These are phyloP conservation scores for Drosophila bocki DNA, from an alignment of 1,140 invertebrate genomes.

Conservation along the genomic window DNA sequence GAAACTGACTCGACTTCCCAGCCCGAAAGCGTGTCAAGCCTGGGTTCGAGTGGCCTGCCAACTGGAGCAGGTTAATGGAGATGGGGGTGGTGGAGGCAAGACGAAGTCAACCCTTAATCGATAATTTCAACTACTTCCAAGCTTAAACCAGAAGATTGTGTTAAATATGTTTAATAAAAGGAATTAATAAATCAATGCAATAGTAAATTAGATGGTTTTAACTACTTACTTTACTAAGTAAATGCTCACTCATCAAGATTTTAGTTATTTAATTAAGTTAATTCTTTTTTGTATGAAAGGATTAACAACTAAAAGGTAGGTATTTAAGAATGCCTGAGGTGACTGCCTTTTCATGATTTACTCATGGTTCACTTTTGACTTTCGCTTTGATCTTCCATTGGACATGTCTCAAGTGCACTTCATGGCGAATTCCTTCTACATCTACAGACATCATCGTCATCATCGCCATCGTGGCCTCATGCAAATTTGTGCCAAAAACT, in stretches of 20 bases:
- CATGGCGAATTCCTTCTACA: constrained; percentile 43
- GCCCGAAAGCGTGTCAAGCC: constrained; percentile 42
- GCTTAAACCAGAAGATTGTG: constrained; percentile 19
- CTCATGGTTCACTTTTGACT: constrained; percentile 47
- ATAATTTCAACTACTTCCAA: constrained; percentile 27
- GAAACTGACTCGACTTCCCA: constrained; percentile 26
- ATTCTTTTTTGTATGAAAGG: not conserved
- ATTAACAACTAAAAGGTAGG: not conserved
- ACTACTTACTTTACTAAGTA: too few relatives aligned
- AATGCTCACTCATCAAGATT: not conserved
- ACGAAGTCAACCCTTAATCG: constrained; percentile 28
- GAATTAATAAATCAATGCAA: too few relatives aligned
- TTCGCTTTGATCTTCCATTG: constrained; percentile 62
- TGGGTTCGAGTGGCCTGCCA: constrained; percentile 51
- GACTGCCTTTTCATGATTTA: constrained; percentile 14
- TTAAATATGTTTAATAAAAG: constrained; percentile 2
- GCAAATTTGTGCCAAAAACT: constrained; percentile 60
- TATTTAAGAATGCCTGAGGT: constrained; percentile 12
- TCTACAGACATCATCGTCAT: constrained; percentile 37
- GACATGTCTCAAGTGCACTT: constrained; percentile 50
- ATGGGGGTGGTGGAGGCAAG: constrained; percentile 5
- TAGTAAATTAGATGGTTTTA: too few relatives aligned
- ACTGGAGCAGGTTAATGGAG: constrained; percentile 60
- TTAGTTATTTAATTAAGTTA: not conserved
- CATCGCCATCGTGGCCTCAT: constrained; percentile 42